A percentile compares a stretch with the other conserved stretches of the same genome.
phyloP scores from a whole-genome alignment of 2,113 vertebrate genomes.

The Lampris megalopsis region DNA sequence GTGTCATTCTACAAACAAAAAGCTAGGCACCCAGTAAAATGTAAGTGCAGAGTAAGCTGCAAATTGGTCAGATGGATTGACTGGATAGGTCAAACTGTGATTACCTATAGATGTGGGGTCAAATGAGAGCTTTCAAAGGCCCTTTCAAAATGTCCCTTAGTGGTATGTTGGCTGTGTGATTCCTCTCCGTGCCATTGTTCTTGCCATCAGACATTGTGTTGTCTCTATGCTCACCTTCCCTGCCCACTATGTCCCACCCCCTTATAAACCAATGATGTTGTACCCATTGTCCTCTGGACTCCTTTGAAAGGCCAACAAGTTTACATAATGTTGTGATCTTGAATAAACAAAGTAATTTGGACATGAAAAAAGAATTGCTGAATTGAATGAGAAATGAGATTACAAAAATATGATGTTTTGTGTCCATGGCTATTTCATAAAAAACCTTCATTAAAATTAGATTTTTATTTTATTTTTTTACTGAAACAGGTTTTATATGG shows the following conservation, averaged over 20 bases:
- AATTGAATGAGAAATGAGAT: no score
- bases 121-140: not conserved
- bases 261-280: not conserved
- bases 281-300: not conserved
- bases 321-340: not conserved
- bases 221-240: not conserved
- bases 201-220: slow-evolving; percentile 2
- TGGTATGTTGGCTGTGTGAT: not conserved
- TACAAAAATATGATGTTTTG: no score
- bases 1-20: no score
- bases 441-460: no score
- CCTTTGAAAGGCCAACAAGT: not conserved
- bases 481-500: no score
- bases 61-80: no score
- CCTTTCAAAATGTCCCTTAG: not conserved
- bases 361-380: no score
- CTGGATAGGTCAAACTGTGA: no score
- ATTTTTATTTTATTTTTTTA: no score
- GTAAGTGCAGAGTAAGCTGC: not conserved
- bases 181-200: not conserved
- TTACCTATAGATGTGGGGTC: not conserved
- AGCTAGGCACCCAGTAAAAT: not conserved
- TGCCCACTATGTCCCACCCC: no score
- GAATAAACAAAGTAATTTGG: not conserved
- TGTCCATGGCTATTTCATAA: no score